These are phyloP conservation scores for Cheilinus undulatus DNA, from an alignment of 2,113 vertebrate species.

Conservation along the genomic window DNA sequence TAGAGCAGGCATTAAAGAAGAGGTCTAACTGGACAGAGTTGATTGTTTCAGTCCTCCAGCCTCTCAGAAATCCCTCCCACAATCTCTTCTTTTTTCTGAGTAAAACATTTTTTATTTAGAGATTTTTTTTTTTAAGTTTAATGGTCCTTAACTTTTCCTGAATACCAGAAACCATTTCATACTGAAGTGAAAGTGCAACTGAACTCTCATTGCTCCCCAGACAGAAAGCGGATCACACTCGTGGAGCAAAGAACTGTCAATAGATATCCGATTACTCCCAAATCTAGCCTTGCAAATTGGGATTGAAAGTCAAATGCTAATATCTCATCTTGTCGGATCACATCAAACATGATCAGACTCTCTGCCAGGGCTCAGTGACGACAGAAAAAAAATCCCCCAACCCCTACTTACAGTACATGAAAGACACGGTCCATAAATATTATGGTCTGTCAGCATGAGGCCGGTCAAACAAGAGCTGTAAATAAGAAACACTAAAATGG, in stretches of 20 bases:
- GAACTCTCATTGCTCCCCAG: conserved; percentile 21
- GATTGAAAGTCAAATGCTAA: conserved; percentile 50
- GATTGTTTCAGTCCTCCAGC: too few relatives aligned
- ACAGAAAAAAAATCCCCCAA: conserved; percentile 24
- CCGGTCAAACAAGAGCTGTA: conserved; percentile 6
- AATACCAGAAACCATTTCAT: conserved; percentile 10
- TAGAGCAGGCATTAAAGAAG: too few relatives aligned
- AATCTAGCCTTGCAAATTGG: conserved; percentile 38
- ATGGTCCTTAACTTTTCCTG: neutral
- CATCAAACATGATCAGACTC: conserved; percentile 35
- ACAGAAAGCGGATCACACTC: conserved; percentile 26
- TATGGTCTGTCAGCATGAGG: conserved; percentile 21
- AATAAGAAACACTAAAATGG: conserved; percentile 14
- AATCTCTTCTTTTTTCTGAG: too few relatives aligned
- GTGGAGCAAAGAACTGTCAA: conserved; percentile 9
- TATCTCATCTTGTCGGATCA: conserved; percentile 45
- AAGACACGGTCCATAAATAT: conserved; percentile 22
- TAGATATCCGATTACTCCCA: conserved; percentile 50
- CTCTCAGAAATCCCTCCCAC: too few relatives aligned
- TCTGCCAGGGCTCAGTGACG: neutral
- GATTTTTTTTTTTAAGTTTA: conserved; percentile 20
- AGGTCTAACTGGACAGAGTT: too few relatives aligned
- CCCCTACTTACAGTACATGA: conserved; percentile 32
- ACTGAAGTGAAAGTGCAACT: conserved; percentile 12
- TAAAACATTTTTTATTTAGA: too few relatives aligned